A percentile compares a stretch with the other conserved stretches of the same genome.
These are phyloP conservation scores for Heterodera carotae DNA, from an alignment of 1,140 invertebrate species.

Conservation along the genomic window DNA sequence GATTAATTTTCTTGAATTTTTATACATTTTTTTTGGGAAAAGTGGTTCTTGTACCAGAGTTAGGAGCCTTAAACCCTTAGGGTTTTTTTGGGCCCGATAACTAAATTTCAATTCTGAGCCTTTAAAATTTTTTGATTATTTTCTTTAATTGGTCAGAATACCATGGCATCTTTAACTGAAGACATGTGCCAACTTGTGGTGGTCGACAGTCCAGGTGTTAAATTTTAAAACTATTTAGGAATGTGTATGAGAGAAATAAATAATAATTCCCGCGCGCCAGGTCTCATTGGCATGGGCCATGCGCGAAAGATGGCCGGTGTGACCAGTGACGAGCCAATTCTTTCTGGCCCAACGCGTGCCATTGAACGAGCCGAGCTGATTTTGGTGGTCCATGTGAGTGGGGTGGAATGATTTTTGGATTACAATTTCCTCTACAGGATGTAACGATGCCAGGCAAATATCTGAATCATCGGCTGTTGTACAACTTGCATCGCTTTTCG, in stretches of 20 bases:
- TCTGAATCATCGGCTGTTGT: slow-evolving; percentile 61
- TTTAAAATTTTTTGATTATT: neutral
- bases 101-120: neutral
- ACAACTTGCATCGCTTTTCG: slow-evolving; percentile 58
- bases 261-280: neutral
- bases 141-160: slow-evolving; percentile 46
- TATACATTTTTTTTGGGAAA: no score
- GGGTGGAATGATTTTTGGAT: slow-evolving; percentile 46
- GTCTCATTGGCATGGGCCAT: slow-evolving; percentile 54
- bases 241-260: neutral
- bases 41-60: no score
- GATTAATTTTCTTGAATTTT: no score
- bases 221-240: no score
- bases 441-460: slow-evolving; percentile 52
- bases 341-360: slow-evolving; percentile 61
- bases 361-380: slow-evolving; percentile 59
- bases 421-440: slow-evolving; percentile 32
- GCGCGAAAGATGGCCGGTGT: slow-evolving; percentile 53
- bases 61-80: no score
- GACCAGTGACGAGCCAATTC: slow-evolving; percentile 50
- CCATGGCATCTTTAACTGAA: slow-evolving; percentile 50
- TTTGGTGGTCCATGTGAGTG: slow-evolving; percentile 51
- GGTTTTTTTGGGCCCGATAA: no score
- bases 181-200: slow-evolving; percentile 56
- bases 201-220: slow-evolving; percentile 61